phyloP scores from a whole-genome alignment of 2,888 invertebrate genomes.

The Drosophila mayaguana region DNA sequence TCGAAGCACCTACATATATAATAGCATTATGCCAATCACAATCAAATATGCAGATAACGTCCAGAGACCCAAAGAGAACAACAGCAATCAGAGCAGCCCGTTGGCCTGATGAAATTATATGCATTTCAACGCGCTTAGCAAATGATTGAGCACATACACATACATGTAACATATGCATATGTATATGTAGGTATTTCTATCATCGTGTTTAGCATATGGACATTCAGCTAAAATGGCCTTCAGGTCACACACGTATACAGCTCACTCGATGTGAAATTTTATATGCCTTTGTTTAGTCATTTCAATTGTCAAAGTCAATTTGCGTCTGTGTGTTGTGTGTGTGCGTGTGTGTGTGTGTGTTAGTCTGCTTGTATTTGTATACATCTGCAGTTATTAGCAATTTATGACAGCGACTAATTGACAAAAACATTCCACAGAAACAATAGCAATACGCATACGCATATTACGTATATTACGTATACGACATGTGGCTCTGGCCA shows the following conservation, averaged over 20 bases:
- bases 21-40: conserved; percentile 46
- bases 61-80: not conserved
- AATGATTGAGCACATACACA: conserved; percentile 16
- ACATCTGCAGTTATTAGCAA: conserved; percentile 36
- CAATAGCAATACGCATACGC: not conserved
- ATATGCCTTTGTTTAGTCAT: conserved; percentile 39
- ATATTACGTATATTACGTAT: conserved; percentile 31
- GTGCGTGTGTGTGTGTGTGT: not conserved
- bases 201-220: not conserved
- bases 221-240: conserved; percentile 6
- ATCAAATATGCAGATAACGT: conserved; percentile 18
- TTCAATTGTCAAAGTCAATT: conserved; percentile 24
- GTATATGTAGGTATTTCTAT: not conserved
- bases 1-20: conserved; percentile 10
- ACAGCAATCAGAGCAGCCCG: not conserved
- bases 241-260: not conserved
- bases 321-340: not conserved
- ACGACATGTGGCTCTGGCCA: conserved; percentile 38
- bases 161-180: not conserved
- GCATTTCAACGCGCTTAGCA: conserved; percentile 32
- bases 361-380: conserved; percentile 9
- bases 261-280: conserved; percentile 38
- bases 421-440: conserved; percentile 25
- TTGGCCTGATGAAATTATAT: conserved; percentile 34
- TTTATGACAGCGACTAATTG: conserved; percentile 46